Percentiles rank a stretch among this genome's conserved stretches.
Conservation (phyloP, 2,113 vertebrate genomes). For the Mesocricetus auratus region DNA sequence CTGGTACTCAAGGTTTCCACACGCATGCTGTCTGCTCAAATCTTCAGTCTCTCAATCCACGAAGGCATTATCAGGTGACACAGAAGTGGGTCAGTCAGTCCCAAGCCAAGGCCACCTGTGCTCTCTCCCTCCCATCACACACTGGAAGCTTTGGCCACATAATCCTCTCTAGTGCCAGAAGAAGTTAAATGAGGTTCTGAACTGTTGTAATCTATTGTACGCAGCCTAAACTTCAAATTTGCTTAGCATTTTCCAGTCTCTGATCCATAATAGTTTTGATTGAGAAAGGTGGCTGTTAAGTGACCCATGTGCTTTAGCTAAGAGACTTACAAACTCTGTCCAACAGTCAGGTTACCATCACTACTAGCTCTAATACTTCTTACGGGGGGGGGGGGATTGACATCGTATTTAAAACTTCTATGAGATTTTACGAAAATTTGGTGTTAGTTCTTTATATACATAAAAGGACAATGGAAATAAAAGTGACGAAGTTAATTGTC, state of each 20-base stretch:
- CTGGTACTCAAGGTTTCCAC: slow-evolving; percentile 29
- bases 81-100: slow-evolving; percentile 12
- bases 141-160: background rate
- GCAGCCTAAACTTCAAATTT: background rate
- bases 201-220: background rate
- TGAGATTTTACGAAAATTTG: background rate
- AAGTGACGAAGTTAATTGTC: background rate
- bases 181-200: background rate
- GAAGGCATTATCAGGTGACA: background rate
- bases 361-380: background rate
- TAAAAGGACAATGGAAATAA: slow-evolving; percentile 44
- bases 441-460: background rate
- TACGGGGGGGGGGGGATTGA: background rate
- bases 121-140: background rate
- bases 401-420: slow-evolving; percentile 12
- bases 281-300: background rate
- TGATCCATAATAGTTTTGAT: background rate
- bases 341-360: background rate
- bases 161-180: slow-evolving; percentile 67
- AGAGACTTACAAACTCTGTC: slow-evolving; percentile 12
- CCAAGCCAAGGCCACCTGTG: slow-evolving; percentile 56
- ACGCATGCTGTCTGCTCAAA: slow-evolving; percentile 51
- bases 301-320: background rate
- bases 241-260: slow-evolving; percentile 41
- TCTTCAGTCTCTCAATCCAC: background rate